Percentiles rank a stretch among this genome's conserved stretches.
These are phyloP conservation scores for Casuarius casuarius DNA, from an alignment of 2,113 vertebrate species.

Conservation along the genomic window DNA sequence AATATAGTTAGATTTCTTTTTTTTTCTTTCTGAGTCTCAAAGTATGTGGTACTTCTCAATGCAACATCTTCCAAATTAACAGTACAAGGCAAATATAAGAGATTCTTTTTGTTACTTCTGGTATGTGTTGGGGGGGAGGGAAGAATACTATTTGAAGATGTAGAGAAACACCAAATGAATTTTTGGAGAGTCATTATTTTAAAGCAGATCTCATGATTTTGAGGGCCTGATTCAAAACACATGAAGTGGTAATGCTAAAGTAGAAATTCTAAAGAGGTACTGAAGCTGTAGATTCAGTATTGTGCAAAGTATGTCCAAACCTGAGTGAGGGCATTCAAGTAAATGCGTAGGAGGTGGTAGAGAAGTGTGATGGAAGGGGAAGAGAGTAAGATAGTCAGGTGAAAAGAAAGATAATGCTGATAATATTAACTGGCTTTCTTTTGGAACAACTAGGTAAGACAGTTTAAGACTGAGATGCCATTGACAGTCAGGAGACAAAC, in stretches of 20 bases:
- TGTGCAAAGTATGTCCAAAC: background rate
- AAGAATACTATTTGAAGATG: background rate
- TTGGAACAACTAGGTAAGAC: background rate
- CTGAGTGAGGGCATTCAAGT: background rate
- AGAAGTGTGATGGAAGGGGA: background rate
- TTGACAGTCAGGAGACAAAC: background rate
- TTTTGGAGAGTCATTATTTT: background rate
- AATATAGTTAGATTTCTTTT: background rate
- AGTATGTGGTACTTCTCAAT: background rate
- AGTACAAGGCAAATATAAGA: background rate
- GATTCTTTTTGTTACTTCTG: background rate
- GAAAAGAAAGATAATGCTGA: background rate
- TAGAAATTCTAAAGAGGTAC: background rate
- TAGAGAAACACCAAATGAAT: background rate
- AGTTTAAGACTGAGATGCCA: background rate
- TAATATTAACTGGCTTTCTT: background rate
- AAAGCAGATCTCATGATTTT: background rate
- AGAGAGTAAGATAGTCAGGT: background rate
- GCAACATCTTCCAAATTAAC: background rate
- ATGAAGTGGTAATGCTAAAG: background rate
- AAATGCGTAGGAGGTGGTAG: background rate
- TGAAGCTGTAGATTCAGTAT: background rate
- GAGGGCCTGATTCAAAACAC: background rate
- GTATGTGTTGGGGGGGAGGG: background rate
- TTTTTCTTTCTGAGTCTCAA: background rate